Percentiles rank a stretch among this genome's conserved stretches.
These are phyloP conservation scores for Microctonus brassicae DNA, from an alignment of 2,888 invertebrate species.

Conservation along the genomic window DNA sequence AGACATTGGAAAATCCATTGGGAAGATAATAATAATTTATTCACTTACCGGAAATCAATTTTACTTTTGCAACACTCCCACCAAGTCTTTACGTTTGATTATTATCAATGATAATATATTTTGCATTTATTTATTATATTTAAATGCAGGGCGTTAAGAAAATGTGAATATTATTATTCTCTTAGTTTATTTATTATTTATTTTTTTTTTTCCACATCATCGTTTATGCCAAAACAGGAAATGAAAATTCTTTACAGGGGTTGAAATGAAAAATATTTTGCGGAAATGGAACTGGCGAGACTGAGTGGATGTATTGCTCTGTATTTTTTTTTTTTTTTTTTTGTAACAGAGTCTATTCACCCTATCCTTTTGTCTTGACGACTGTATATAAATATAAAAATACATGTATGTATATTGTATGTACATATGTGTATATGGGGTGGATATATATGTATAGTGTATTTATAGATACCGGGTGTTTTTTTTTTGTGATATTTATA, in stretches of 20 bases:
- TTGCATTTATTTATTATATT: neutral
- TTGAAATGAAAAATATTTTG: conserved; percentile 2
- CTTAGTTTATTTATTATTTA: neutral
- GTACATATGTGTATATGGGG: neutral
- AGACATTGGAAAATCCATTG: neutral
- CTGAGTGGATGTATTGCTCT: neutral
- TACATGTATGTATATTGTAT: too few species aligned
- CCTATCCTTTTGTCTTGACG: neutral
- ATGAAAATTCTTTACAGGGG: conserved; percentile 7
- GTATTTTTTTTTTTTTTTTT: neutral
- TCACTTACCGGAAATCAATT: conserved; percentile 19
- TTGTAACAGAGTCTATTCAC: neutral
- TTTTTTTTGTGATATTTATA: too few species aligned
- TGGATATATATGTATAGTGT: neutral
- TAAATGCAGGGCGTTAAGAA: neutral
- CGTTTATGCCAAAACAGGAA: neutral
- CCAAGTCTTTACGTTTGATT: neutral
- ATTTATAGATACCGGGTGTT: too few species aligned
- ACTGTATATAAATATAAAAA: neutral
- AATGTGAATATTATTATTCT: too few species aligned
- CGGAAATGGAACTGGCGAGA: conserved; percentile 4
- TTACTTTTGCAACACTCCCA: neutral
- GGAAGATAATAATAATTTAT: conserved; percentile 17
- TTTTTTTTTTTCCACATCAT: neutral
- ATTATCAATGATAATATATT: neutral